Percentiles rank a stretch among this genome's conserved stretches.
phyloP scores from a whole-genome alignment of 2,797 vertebrate genomes.

The Hozukius guyotensis region DNA sequence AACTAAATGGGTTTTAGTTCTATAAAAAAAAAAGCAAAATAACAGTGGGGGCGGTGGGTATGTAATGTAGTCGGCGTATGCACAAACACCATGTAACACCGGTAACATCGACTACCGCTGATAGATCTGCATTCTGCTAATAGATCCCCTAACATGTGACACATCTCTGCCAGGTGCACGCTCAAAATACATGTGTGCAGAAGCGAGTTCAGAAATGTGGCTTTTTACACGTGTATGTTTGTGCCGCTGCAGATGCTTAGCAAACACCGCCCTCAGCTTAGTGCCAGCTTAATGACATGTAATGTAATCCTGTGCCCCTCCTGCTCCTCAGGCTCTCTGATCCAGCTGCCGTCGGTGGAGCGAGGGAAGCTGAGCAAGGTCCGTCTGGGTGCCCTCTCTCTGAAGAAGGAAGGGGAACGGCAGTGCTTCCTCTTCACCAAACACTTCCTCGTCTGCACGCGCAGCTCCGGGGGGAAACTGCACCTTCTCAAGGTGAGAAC shows the following conservation, averaged over 20 bases:
- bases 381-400: constrained; percentile 93
- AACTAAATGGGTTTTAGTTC: no score
- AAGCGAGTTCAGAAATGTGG: neutral
- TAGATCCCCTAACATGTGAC: no score
- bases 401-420: constrained; percentile 98
- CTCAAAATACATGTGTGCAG: neutral
- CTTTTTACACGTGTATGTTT: neutral
- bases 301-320: constrained; percentile 29
- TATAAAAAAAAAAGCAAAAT: no score
- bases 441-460: constrained; percentile 97
- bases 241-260: constrained; percentile 4
- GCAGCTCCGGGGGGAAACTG: constrained; percentile 97
- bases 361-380: constrained; percentile 97
- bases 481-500: constrained; percentile 93
- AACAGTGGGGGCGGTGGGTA: no score
- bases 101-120: no score
- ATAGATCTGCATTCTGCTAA: no score
- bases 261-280: constrained; percentile 31
- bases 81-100: no score
- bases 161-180: neutral
- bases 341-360: constrained; percentile 97
- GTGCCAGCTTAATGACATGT: constrained; percentile 36
- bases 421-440: constrained; percentile 99
- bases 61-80: no score
- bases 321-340: constrained; percentile 90